Evolutionary conservation across 2,888 invertebrate genomes (phyloP).

Genomic region (Biston stratarius): DNA sequence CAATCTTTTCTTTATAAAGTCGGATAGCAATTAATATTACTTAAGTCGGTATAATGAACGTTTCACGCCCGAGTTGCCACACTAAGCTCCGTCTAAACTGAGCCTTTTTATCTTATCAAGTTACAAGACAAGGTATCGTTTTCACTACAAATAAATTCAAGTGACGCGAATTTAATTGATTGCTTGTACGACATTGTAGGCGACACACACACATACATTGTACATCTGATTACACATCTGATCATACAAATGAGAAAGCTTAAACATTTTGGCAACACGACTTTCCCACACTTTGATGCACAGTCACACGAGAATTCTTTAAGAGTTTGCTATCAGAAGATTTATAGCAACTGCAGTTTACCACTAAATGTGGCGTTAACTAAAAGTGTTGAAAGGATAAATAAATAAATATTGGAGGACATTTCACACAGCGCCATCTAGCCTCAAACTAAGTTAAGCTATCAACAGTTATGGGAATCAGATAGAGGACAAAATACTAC

Average conservation of each 20-base stretch:
- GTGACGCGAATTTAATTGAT: slow-evolving; percentile 25
- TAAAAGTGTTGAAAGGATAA: too few relatives aligned
- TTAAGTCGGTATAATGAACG: slow-evolving; percentile 73
- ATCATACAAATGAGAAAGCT: slow-evolving; percentile 20
- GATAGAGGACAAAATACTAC: too few relatives aligned
- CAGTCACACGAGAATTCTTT: neutral
- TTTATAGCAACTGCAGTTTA: too few relatives aligned
- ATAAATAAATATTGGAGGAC: too few relatives aligned
- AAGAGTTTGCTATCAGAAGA: neutral
- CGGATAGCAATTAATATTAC: slow-evolving; percentile 79
- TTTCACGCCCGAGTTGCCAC: slow-evolving; percentile 68
- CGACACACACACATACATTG: too few relatives aligned
- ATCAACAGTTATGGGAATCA: too few relatives aligned
- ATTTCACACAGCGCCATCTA: too few relatives aligned
- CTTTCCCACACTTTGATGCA: neutral
- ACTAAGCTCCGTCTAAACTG: slow-evolving; percentile 47
- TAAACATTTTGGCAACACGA: slow-evolving; percentile 17
- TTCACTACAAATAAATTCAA: slow-evolving; percentile 32
- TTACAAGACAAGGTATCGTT: slow-evolving; percentile 36
- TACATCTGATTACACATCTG: slow-evolving; percentile 20
- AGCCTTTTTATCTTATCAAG: slow-evolving; percentile 40
- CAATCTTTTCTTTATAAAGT: slow-evolving; percentile 72
- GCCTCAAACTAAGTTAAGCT: too few relatives aligned
- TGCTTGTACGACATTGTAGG: slow-evolving; percentile 19
- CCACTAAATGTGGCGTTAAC: too few relatives aligned